A percentile compares a stretch with the other conserved stretches of the same genome.
Evolutionary conservation across 2,113 vertebrate genomes (phyloP).

Genomic region (Ptilorrhoa leucosticta): DNA sequence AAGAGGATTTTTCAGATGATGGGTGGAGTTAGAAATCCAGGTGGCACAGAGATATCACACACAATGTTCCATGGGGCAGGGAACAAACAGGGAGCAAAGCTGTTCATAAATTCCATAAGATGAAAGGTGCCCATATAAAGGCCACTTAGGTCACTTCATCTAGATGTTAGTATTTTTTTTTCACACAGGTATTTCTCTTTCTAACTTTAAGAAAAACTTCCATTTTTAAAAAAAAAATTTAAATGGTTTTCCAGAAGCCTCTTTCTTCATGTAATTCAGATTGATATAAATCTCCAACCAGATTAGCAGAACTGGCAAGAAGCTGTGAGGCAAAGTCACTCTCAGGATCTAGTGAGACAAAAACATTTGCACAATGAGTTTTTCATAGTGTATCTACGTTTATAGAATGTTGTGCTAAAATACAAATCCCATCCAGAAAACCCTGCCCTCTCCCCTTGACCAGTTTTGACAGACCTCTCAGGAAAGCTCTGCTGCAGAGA

Average conservation of each 20-base stretch:
- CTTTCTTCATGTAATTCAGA: background rate
- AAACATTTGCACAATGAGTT: background rate
- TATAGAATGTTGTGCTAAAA: background rate
- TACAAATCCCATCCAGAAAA: background rate
- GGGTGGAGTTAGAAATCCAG: background rate
- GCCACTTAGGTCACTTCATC: background rate
- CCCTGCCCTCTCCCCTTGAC: background rate
- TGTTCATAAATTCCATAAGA: background rate
- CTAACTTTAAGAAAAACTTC: background rate
- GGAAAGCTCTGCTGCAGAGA: background rate
- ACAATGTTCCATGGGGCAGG: rapidly evolving
- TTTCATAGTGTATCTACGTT: background rate
- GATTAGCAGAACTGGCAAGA: background rate
- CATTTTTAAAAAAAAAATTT: no score
- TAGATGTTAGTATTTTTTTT: background rate
- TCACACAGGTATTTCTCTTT: background rate
- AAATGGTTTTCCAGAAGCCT: background rate
- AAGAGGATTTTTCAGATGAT: background rate
- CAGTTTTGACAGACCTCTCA: background rate
- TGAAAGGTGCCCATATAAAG: background rate
- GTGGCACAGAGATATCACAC: background rate
- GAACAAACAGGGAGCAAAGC: background rate
- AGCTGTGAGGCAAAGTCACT: background rate
- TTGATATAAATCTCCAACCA: background rate
- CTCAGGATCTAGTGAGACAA: background rate